Conservation (phyloP, 1,140 invertebrate genomes). For the Sesamia nonagrioides region DNA sequence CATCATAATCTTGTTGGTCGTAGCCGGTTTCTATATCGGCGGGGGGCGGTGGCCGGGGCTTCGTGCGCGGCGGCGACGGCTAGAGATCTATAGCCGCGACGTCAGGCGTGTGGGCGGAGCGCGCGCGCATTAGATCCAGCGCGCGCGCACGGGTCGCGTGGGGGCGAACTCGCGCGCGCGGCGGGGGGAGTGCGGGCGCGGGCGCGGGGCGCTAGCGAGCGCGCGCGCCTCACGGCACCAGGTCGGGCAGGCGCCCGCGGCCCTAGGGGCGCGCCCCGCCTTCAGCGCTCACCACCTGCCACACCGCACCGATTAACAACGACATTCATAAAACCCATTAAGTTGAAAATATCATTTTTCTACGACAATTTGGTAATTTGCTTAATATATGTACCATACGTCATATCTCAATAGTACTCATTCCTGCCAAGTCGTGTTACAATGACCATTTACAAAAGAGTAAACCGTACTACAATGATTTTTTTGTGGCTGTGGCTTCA, state of each 20-base stretch:
- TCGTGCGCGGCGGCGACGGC: too few relatives aligned
- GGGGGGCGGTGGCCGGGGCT: not conserved
- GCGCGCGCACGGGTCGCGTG: slow-evolving; percentile 50
- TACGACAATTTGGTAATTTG: too few relatives aligned
- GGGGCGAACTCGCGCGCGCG: slow-evolving; percentile 17
- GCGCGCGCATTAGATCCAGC: slow-evolving; percentile 37
- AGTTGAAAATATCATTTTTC: too few relatives aligned
- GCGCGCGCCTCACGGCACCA: slow-evolving; percentile 84
- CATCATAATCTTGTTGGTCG: not conserved
- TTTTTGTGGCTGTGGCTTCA: too few relatives aligned
- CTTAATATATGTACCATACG: too few relatives aligned
- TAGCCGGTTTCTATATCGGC: not conserved
- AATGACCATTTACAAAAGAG: too few relatives aligned
- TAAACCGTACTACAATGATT: too few relatives aligned
- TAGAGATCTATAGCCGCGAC: not conserved
- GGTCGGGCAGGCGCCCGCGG: slow-evolving; percentile 87
- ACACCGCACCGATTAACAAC: too few relatives aligned
- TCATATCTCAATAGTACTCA: too few relatives aligned
- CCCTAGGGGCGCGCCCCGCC: slow-evolving; percentile 84
- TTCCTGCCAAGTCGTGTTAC: too few relatives aligned
- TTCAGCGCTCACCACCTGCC: slow-evolving; percentile 81
- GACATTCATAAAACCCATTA: too few relatives aligned
- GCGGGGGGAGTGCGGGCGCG: slow-evolving; percentile 51
- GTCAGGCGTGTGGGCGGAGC: not conserved
- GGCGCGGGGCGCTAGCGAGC: slow-evolving; percentile 61